These are phyloP conservation scores for Scaptomyza parva DNA, from an alignment of 2,888 invertebrate species.

Conservation along the genomic window DNA sequence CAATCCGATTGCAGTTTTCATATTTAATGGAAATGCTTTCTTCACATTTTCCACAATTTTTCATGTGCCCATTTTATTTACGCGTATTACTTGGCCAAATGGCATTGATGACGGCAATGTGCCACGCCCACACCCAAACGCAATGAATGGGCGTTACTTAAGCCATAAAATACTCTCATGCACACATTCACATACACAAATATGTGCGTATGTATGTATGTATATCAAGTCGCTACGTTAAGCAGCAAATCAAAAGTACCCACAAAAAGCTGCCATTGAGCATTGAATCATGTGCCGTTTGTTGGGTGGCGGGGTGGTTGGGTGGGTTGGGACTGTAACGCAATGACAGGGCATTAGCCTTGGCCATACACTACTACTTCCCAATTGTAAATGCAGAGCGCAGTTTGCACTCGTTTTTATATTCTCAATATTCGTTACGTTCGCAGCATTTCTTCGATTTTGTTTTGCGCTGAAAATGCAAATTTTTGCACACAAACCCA, in stretches of 20 bases:
- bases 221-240: slow-evolving; percentile 9
- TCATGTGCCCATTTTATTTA: slow-evolving; percentile 44
- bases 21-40: slow-evolving; percentile 41
- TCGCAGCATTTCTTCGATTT: slow-evolving; percentile 24
- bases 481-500: slow-evolving; percentile 15
- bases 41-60: slow-evolving; percentile 14
- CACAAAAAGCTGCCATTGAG: slow-evolving; percentile 28
- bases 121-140: slow-evolving; percentile 27
- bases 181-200: slow-evolving; percentile 1
- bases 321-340: slow-evolving; percentile 3
- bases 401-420: slow-evolving; percentile 40
- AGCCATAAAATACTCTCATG: slow-evolving; percentile 37
- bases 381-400: slow-evolving; percentile 38
- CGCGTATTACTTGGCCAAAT: slow-evolving; percentile 24
- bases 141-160: slow-evolving; percentile 27
- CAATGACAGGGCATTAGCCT: slow-evolving; percentile 22
- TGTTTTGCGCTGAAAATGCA: slow-evolving; percentile 32
- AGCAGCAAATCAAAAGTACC: slow-evolving; percentile 37
- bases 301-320: slow-evolving; percentile 10
- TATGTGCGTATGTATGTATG: slow-evolving; percentile 1
- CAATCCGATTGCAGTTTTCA: slow-evolving; percentile 24
- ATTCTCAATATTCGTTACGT: slow-evolving; percentile 28
- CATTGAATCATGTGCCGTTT: slow-evolving; percentile 38
- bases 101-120: slow-evolving; percentile 8
- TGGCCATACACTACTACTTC: slow-evolving; percentile 11